Base-by-base conservation (phyloP, 2,113 vertebrate species). In the Prinia subflava region DNA sequence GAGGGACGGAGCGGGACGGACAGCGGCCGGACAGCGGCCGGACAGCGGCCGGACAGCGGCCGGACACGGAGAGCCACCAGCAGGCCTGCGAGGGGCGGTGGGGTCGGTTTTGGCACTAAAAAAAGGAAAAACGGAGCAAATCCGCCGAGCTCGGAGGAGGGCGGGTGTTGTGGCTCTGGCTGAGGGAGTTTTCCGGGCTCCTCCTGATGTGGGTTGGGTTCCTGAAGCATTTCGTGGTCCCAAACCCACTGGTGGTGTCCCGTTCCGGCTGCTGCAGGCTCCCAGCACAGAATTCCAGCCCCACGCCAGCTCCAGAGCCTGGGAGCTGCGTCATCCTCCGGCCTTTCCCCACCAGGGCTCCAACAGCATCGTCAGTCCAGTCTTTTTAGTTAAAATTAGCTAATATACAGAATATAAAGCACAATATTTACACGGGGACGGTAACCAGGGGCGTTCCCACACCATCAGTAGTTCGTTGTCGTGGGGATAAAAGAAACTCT, bases 351-450 rank as follows among this genome's bases (percentile, higher is more conserved):
- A 18, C 68, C 74, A 19, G 81, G 75, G 88, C 56, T 83, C 73
- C 64, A 80, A 76, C 3, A 73, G 23, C 77, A 64, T 67, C 42
- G 25, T 39, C 95, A 83, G 68, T 93, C 93, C 87, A 97, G 97
- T 98, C 91, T 88, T 96, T 97, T 37, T 63, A 41, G 15, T 97
- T 95, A 97, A 98, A 98, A 98, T 86, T 89, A 97, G 97, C 98
- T 90, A 96, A 98, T 98, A 98, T 98, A 98, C 98, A 98, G 97
- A 98, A 97, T 98, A 98, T 63, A 98, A 98, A 98, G 97, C 93
- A 97, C 90, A 41, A 83, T 98, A 98, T 98, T 97, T 98, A 98
- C 98, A 98, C 93, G 93, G 95, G 95, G 95, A 96, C 78, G 31
- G 97, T 96, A 97, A 97, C 98, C 97, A 90, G 96, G 89, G 96